Evolutionary conservation across 2,888 invertebrate species (phyloP), one percentile per base, ranked within the genome.

Genomic region (Agyllia agylla): DNA sequence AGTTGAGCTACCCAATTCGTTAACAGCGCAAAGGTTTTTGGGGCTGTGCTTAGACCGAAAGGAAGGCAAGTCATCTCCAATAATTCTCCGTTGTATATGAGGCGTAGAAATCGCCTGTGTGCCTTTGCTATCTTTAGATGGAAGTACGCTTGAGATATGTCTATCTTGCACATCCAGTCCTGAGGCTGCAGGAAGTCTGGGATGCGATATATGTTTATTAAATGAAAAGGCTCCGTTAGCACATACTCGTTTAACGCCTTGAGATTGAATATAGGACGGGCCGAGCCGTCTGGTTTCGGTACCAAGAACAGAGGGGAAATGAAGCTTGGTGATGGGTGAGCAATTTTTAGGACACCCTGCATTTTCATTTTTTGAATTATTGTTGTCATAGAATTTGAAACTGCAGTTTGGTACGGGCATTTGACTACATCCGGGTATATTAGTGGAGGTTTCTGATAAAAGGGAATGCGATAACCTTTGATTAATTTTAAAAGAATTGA

Each of bases 1-100:
- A 77, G 83, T 57, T 91, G 91, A 0, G 90, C 92, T n/a, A 94
- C 42, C 95, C 94, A 94, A 57, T 93, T 94, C 8, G 93, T 92
- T 3, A 94, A 20, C 0, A 77, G 42, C 0, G 93, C 89, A 64
- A 94, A 93, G 15, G 85, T 33, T 81, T 88, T 90, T 8, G 92
- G 91, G 3, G 91, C 91, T 24, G 92, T 87, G 24, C 85, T 87
- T 5, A 92, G 87, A 5, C 92, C 93, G 57, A 92, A 93, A 0
- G 90, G 93, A 2, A 92, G 88, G 35, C 89, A 92, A 0, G 89
- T 92, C 86, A 92, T 92, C 87, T 92, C 84, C 0, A 89, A 73
- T 2, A 92, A 27, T 42, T 90, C 70, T 11, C 49, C 75, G 11
- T 85, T 38, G 88, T 92, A 92, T 31, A 81, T 57, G 2, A 92